Evolutionary conservation across 2,113 vertebrate species (phyloP).

Genomic region (Hippocampus mohnikei): DNA sequence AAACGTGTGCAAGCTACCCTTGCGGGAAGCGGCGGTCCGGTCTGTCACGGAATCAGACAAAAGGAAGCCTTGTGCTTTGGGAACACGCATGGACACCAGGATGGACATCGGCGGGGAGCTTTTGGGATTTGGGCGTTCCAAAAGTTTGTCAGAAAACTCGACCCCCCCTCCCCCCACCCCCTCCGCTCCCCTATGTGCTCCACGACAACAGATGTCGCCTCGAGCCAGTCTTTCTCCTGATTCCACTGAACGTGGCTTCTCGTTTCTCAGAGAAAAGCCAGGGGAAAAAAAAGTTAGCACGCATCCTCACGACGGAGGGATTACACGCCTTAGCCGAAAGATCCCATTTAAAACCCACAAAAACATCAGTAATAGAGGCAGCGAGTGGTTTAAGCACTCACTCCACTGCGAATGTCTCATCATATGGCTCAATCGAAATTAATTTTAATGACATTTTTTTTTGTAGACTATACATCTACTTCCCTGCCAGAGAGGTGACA

Average conservation of each 20-base stretch:
- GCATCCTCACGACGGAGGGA: constrained; percentile 23
- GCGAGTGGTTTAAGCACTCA: constrained; percentile 13
- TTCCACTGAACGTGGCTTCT: not conserved
- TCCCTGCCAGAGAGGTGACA: no score
- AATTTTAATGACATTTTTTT: no score
- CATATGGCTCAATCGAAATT: no score
- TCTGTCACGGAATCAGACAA: not conserved
- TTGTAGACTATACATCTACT: no score
- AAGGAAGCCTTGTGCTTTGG: not conserved
- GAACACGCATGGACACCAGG: not conserved
- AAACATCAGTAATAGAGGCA: constrained; percentile 55
- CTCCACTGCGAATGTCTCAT: no score
- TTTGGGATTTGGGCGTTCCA: not conserved
- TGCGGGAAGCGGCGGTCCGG: constrained; percentile 1
- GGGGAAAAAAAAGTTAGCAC: not conserved
- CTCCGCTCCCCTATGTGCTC: not conserved
- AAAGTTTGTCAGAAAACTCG: constrained; percentile 7
- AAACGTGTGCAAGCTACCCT: constrained; percentile 14
- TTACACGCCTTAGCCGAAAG: constrained; percentile 41
- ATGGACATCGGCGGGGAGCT: constrained; percentile 1
- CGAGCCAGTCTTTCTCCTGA: not conserved
- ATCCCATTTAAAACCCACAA: constrained; percentile 39
- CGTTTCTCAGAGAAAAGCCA: not conserved
- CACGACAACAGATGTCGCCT: constrained; percentile 62
- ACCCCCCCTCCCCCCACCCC: not conserved